Evolutionary conservation across 1,140 invertebrate genomes (phyloP), one percentile per base, ranked within the genome.

Genomic region (Drosophila sulfurigaster): DNA sequence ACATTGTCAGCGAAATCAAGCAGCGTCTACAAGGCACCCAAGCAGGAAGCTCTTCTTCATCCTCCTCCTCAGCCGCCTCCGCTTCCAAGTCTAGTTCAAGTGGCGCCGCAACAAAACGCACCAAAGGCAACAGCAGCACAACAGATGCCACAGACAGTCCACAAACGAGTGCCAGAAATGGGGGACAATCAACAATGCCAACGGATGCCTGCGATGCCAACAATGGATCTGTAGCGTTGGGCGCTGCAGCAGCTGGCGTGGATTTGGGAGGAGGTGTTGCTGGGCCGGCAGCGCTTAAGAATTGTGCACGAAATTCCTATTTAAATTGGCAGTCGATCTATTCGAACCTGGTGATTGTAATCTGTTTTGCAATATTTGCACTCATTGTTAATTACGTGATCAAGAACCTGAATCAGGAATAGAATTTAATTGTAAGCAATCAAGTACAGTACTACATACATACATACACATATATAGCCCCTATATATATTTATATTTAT

Each of bases 341-440:
- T 74, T 88, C 90, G 65, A 92, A 92, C 73, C 69, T 92, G 73
- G 83, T 92, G 74, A 92, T 92, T 69, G 73, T 92, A 46, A 90
- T 92, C 76, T 88, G 91, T 64, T 92, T 92, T 91, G 82, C 88
- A 78, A 92, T 92, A 81, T 92, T 92, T 79, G 88, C 91, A 58
- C 78, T 92, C 72, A 91, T 92, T 78, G 91, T 92, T 78, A 92
- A 92, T 86, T 92, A 92, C 82, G 86, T 92, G 76, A 82, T 92
- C 70, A 92, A 92, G 58, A 92, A 91, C 91, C 80, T 92, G 72
- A 92, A 92, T 87, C 89, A 92, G 86, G 91, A 92, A 90, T 92
- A 92, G 82, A 73, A 77, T 54, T 87, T 83, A 75, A 67, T 75
- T 67, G 56, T 75, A 78, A 78, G 59, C 63, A 79, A 75, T 72